Percentiles rank a stretch among this genome's conserved stretches.
phyloP scores from a whole-genome alignment of 1,140 invertebrate genomes.

The Monochamus saltuarius region DNA sequence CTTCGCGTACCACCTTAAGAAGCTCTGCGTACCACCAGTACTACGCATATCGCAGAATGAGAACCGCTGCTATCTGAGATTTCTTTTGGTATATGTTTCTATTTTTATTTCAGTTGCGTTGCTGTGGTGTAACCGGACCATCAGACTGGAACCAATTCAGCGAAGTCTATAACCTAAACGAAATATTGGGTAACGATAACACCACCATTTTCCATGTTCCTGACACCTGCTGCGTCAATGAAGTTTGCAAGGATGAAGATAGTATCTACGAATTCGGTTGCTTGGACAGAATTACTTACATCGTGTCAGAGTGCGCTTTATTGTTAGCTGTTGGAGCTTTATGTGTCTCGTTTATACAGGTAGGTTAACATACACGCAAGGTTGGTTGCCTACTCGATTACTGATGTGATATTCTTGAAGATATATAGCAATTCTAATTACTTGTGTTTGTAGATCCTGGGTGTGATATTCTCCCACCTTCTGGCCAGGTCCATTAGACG shows the following conservation, averaged over 20 bases:
- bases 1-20: neutral
- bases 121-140: conserved; percentile 68
- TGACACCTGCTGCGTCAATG: conserved; percentile 37
- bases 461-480: conserved; percentile 83
- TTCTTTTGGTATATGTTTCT: neutral
- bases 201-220: conserved; percentile 19
- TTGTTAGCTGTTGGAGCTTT: conserved; percentile 77
- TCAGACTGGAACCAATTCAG: conserved; percentile 61
- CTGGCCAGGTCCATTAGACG: conserved; percentile 78
- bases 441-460: conserved; percentile 68
- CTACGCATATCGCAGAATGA: no score
- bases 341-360: conserved; percentile 78
- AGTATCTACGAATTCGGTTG: conserved; percentile 63
- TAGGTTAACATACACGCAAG: no score
- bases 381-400: neutral
- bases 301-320: conserved; percentile 72
- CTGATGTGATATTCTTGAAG: neutral
- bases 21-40: no score
- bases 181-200: neutral
- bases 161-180: neutral
- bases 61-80: no score
- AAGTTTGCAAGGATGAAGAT: conserved; percentile 17
- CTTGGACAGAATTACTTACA: conserved; percentile 61
- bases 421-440: no score
- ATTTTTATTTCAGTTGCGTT: conserved; percentile 62